A percentile compares a stretch with the other conserved stretches of the same genome.
phyloP scores from a whole-genome alignment of 1,140 invertebrate species.

The Holotrichia oblita region DNA sequence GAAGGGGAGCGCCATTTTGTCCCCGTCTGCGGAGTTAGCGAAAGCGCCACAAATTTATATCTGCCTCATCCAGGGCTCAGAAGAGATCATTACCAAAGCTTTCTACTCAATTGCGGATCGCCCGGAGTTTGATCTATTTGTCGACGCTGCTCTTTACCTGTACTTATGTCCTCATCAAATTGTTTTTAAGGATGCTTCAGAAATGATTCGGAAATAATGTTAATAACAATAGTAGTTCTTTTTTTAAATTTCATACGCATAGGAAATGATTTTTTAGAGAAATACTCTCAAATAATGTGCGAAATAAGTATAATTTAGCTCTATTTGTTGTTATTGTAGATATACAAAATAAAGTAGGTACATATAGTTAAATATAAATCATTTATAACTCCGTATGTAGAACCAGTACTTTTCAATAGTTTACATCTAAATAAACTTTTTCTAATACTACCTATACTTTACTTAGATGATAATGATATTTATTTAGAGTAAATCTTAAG shows the following conservation, averaged over 20 bases:
- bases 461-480: too few relatives aligned
- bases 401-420: too few relatives aligned
- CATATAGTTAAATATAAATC: too few relatives aligned
- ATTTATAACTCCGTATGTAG: too few relatives aligned
- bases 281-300: not conserved
- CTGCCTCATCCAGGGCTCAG: conserved; percentile 62
- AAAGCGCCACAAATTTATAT: conserved; percentile 63
- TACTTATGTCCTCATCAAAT: conserved; percentile 45
- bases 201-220: not conserved
- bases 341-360: too few relatives aligned
- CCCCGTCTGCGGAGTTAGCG: conserved; percentile 56
- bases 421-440: too few relatives aligned
- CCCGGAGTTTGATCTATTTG: conserved; percentile 62
- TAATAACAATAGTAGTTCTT: not conserved
- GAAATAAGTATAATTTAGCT: too few relatives aligned
- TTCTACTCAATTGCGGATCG: conserved; percentile 63
- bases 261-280: not conserved
- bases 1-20: conserved; percentile 56
- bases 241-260: not conserved
- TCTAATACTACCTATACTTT: too few relatives aligned
- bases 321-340: too few relatives aligned
- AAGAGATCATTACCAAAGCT: conserved; percentile 63
- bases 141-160: conserved; percentile 46
- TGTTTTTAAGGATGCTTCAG: conserved; percentile 41
- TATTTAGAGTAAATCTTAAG: too few relatives aligned